phyloP scores from a whole-genome alignment of 2,888 invertebrate species.

The Rhyacophila evoluta region DNA sequence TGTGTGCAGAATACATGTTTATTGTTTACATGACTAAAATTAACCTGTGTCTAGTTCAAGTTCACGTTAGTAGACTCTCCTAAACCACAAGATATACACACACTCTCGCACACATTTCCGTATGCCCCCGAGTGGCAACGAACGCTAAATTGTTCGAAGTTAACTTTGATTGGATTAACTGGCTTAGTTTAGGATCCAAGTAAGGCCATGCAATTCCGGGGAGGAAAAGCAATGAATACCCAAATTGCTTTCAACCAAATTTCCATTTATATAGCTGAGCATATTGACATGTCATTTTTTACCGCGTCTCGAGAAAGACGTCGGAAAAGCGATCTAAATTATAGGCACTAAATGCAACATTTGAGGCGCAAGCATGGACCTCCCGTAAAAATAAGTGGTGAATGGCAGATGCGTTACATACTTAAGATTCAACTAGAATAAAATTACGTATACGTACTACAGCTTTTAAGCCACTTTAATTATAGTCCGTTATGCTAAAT shows the following conservation, averaged over 20 bases:
- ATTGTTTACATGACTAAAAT: too few relatives aligned
- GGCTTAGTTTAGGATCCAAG: conserved; percentile 33
- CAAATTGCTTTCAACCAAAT: conserved; percentile 37
- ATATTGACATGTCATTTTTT: not conserved
- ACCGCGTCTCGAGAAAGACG: too few relatives aligned
- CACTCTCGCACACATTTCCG: not conserved
- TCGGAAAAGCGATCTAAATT: too few relatives aligned
- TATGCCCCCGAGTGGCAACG: conserved; percentile 11
- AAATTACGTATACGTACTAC: too few relatives aligned
- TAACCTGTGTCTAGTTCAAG: not conserved
- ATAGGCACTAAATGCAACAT: too few relatives aligned
- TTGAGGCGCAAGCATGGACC: too few relatives aligned
- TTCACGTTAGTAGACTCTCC: not conserved
- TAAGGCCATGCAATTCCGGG: conserved; percentile 32
- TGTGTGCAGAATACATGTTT: too few relatives aligned
- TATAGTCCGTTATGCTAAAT: too few relatives aligned
- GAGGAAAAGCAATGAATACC: conserved; percentile 30
- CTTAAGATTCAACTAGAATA: too few relatives aligned
- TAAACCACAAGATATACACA: not conserved
- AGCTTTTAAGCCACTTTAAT: too few relatives aligned
- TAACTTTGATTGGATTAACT: conserved; percentile 53
- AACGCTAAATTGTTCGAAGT: conserved; percentile 47
- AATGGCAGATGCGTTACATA: too few relatives aligned
- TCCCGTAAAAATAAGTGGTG: too few relatives aligned
- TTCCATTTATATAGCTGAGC: conserved; percentile 33